Conservation (phyloP, 2,113 vertebrate species). For the Aphelocoma coerulescens region DNA sequence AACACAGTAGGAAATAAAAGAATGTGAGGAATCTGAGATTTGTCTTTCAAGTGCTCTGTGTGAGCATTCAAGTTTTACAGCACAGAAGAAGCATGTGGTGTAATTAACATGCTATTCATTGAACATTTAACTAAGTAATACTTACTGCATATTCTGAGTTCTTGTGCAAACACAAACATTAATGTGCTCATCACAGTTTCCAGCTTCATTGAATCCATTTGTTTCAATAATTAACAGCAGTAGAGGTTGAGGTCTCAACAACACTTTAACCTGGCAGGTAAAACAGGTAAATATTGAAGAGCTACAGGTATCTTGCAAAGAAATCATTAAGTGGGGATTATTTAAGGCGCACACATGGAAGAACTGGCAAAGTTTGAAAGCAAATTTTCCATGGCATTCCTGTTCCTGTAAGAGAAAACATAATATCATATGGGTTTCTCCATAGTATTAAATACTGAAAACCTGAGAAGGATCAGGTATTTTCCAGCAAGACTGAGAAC, state of each 20-base stretch:
- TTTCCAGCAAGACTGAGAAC: background rate
- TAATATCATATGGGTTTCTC: background rate
- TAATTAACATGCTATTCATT: background rate
- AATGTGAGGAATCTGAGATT: background rate
- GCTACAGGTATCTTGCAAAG: background rate
- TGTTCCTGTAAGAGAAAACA: background rate
- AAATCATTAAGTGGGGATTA: background rate
- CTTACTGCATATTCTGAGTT: background rate
- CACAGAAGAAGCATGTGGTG: background rate
- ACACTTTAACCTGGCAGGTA: background rate
- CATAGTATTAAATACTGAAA: background rate
- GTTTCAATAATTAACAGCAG: background rate
- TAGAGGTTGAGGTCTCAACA: background rate
- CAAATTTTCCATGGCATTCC: background rate
- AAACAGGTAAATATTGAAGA: background rate
- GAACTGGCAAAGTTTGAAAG: background rate
- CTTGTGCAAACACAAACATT: background rate
- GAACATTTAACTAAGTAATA: background rate
- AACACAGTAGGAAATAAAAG: background rate
- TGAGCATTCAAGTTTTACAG: background rate
- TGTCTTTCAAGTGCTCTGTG: background rate
- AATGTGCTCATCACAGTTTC: background rate
- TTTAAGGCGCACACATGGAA: background rate
- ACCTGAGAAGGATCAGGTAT: background rate
- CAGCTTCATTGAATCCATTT: background rate